These are phyloP conservation scores for Pyrgilauda ruficollis DNA, from an alignment of 2,113 vertebrate genomes.

Conservation along the genomic window DNA sequence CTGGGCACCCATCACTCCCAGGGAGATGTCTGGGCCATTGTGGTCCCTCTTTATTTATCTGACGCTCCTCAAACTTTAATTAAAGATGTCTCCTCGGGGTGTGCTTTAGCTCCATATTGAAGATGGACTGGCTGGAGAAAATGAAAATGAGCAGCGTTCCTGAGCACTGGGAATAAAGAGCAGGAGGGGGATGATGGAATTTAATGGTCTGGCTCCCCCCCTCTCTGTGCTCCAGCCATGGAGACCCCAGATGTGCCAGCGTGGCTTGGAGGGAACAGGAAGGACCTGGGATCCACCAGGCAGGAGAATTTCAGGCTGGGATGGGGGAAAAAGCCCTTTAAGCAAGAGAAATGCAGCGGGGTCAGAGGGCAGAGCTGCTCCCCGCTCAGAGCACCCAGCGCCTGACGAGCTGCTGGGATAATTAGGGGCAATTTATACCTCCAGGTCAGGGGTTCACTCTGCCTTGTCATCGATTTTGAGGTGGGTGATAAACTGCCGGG, in stretches of 20 bases:
- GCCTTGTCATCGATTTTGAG: conserved; percentile 64
- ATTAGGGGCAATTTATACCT: conserved; percentile 67
- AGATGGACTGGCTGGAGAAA: conserved; percentile 5
- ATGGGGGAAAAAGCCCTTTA: conserved; percentile 26
- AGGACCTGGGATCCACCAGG: accelerated
- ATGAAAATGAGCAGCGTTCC: not conserved
- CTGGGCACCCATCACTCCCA: not conserved
- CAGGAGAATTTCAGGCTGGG: not conserved
- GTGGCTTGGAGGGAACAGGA: not conserved
- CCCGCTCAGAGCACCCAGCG: not conserved
- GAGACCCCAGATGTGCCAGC: not conserved
- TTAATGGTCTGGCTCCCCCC: not conserved
- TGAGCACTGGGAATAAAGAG: not conserved
- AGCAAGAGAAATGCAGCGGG: conserved; percentile 21
- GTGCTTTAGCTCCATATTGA: not conserved
- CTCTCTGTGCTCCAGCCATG: accelerated
- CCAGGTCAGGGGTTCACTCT: conserved; percentile 45
- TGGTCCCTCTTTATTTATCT: conserved; percentile 17
- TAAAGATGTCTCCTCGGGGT: conserved; percentile 4
- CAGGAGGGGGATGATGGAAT: not conserved
- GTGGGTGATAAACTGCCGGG: conserved; percentile 59
- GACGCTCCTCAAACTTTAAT: conserved; percentile 38
- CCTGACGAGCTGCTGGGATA: conserved; percentile 25
- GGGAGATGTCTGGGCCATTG: not conserved
- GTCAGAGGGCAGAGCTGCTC: conserved; percentile 44